Base-by-base conservation (phyloP, 2,888 invertebrate species). In the Caenorhabditis wallacei region DNA sequence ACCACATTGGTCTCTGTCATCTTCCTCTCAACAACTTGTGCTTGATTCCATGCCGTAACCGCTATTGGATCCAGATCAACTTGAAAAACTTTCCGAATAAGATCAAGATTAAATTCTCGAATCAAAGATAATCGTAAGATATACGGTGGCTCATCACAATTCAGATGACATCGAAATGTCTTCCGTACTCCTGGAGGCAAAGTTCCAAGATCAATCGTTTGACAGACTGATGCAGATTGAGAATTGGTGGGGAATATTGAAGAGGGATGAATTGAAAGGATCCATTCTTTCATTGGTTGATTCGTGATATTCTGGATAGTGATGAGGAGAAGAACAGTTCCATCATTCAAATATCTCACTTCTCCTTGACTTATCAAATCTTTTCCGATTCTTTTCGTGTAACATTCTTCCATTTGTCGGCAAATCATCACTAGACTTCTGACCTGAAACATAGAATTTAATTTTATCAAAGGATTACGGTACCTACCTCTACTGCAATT, bases 351-450 rank as follows among this genome's bases (percentile, higher is more conserved):
- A 37, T 78, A 69, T 2, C 46, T n/a, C 5, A 70, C 69, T 26
- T 72, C 80, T 26, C 66, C 66, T 8, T 8, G 40, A 43, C 59
- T 61, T 2, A 59, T 43, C 18, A 69, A 3, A 11, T 8, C 30
- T 7, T 66, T 43, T 1, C 18, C 66, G 35, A 66, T 24, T 22
- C 70, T 63, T 35, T 80, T 71, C 22, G 68, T 59, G 43, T 71
- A 80, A 43, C 84, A 84, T 48, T 75, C 59, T 48, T 84, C 84
- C 80, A 84, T 84, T 37, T 84, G 71, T n/a, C 46, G 30, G 24
- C 80, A 84, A 48, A 80, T 80, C 57, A 64, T 30, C 1, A 84
- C 20, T 1, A 75, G 51, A 35, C 46, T 69, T 30, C 54, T 26
- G 11, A 83, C 20, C 82, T 82, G 56, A 48, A 81, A 70, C 10